Base-by-base conservation (phyloP, 2,113 vertebrate species). In the Sebastes schlegelii region DNA sequence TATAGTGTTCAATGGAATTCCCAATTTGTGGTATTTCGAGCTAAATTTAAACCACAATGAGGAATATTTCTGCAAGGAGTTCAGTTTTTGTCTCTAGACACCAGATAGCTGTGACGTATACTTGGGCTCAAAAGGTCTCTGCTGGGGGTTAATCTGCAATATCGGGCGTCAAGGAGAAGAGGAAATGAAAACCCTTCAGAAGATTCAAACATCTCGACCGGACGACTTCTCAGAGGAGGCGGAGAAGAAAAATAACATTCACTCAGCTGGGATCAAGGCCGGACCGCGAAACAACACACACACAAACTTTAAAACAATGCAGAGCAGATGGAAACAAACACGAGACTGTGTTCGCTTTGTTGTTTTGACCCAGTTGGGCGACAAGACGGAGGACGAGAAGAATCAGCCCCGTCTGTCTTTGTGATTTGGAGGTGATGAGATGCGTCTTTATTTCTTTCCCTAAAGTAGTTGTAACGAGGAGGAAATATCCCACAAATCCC, bases 151-250 rank as follows among this genome's bases (percentile, higher is more conserved):
- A 88, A 88, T 78, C 86, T 83, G 72, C 14, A 67, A 57, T 58
- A 58, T 48, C 1, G 3, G 71, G 5, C 68, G 55, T 80, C 40
- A 21, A 34, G 54, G 66, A 65, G 74, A 75, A 68, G 72, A 79
- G 91, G 88, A 89, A 86, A 90, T 87, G 84, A 91, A 86, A 77
- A 14, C 45, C 26, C 17, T 52, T 74, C 61, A 72, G 70, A 83
- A 11, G 8, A 76, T 61, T 82, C 65, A 77, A 83, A 74, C 77
- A 85, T 79, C 40, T 79, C 14, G 0, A 87, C 11, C 1, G n/a
- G 61, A 43, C 46, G 19, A 34, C 78, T 68, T 85, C 80, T 82
- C 80, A n/a, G 21, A 58, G 68, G 58, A 57, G 78, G 46, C 8
- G 55, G 58, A 23, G 8, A 14, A 9, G 62, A 74, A 61, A 55